phyloP scores from a whole-genome alignment of 2,113 vertebrate genomes.

The Tragelaphus scriptus region DNA sequence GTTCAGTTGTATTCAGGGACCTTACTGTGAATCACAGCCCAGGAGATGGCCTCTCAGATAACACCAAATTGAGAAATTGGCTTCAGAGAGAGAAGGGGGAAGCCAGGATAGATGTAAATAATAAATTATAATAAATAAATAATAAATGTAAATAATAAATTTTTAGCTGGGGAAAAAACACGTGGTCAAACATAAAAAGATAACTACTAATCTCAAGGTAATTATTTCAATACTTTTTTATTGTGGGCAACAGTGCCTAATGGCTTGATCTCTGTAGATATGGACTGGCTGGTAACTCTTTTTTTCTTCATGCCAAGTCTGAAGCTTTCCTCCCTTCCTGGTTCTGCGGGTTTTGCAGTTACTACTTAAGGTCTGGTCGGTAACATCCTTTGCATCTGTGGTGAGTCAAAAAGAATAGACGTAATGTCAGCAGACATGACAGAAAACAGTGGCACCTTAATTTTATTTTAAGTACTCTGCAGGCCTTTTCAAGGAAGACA shows the following conservation, averaged over 20 bases:
- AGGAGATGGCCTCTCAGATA: not conserved
- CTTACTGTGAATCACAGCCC: not conserved
- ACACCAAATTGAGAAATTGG: not conserved
- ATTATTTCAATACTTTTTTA: not conserved
- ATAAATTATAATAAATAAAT: not conserved
- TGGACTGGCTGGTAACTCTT: not conserved
- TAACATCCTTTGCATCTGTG: not conserved
- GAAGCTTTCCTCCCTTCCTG: not conserved
- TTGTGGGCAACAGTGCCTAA: not conserved
- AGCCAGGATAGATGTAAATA: not conserved
- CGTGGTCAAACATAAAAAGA: not conserved
- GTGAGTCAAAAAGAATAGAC: not conserved
- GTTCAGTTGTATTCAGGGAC: not conserved
- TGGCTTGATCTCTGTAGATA: not conserved
- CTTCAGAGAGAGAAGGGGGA: not conserved
- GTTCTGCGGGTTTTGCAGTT: not conserved
- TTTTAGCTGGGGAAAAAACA: not conserved
- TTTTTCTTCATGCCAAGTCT: not conserved
- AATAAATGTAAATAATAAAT: not conserved
- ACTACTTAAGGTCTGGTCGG: not conserved
- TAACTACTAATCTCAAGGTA: not conserved
- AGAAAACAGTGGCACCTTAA: not conserved
- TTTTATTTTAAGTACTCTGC: conserved; percentile 9
- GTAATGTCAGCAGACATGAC: not conserved
- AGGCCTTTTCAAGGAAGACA: not conserved